Evolutionary conservation across 2,888 invertebrate genomes (phyloP).

Genomic region (Xestia c-nigrum): DNA sequence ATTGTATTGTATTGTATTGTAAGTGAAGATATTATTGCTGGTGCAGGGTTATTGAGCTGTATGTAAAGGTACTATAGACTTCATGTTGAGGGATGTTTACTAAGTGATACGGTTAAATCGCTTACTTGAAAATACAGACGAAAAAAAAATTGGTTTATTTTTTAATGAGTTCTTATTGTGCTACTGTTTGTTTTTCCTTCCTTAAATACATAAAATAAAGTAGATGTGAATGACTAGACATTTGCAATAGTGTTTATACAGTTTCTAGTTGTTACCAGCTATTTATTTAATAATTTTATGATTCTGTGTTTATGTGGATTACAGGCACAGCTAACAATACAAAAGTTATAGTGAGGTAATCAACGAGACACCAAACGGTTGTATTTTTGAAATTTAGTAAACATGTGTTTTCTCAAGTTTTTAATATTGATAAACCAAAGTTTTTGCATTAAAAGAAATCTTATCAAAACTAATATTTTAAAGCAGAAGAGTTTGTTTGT

Average conservation of each 20-base stretch:
- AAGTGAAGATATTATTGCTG: constrained; percentile 13
- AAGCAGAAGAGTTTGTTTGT: no score
- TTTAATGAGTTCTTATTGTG: no score
- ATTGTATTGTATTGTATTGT: constrained; percentile 17
- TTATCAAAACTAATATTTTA: no score
- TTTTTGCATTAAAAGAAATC: no score
- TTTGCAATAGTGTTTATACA: neutral
- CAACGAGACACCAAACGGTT: neutral
- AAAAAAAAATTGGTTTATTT: no score
- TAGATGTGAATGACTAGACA: neutral
- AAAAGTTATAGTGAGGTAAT: no score
- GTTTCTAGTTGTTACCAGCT: neutral
- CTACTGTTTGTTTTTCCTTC: no score
- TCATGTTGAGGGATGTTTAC: neutral
- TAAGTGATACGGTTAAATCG: neutral
- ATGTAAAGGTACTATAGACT: neutral
- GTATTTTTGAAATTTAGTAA: neutral
- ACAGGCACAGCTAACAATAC: no score
- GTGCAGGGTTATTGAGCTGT: neutral
- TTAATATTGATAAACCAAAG: neutral
- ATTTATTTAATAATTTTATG: no score
- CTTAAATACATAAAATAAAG: no score
- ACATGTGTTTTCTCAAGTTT: neutral
- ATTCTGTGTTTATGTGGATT: no score
- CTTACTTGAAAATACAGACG: no score